Evolutionary conservation across 2,797 vertebrate species (phyloP), one percentile per base, ranked within the genome.

Genomic region (Sphenodon punctatus): DNA sequence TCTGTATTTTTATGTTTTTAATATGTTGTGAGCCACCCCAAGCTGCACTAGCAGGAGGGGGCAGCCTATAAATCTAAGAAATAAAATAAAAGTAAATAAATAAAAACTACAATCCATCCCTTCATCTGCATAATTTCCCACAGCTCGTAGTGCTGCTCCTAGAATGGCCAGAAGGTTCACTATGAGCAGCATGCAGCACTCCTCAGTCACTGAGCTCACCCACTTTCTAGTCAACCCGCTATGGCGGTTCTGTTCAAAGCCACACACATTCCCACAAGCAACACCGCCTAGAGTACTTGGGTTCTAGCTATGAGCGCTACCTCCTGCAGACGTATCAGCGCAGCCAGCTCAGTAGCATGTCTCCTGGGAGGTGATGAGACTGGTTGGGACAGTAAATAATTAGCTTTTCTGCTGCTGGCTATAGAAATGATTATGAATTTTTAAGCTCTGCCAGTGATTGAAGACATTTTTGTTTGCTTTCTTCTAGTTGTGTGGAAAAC

Each of bases 381-480:
- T 92, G 90, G 78, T 90, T 94, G 94, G 89, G 91, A 91, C 81
- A 89, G 93, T 93, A 95, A 96, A 94, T 96, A 95, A 96, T 96
- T 94, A 96, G 93, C 82, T 91, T 84, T 92, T 82, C 87, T 92
- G 93, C 95, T 93, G 90, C 88, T 30, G 87, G 95, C 93, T 92
- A 89, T 67, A 92, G 77, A 92, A 92, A 92, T 84, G 36, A 85
- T 90, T 85, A 94, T 95, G 92, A 95, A 95, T 95, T 95, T 95
- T 95, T 90, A 95, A 94, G 92, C 60, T 80, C 67, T 45, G 74
- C 79, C 84, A 92, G 78, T 80, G 90, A 94, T 83, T 95, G 94
- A 92, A 95, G 93, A 82, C 53, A 60, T 82, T 86, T 93, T 80
- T 90, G 60, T 95, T 95, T 94, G 93, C 93, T 93, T 95, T 92